Conservation (phyloP, 2,888 invertebrate genomes). For the Lysandra coridon region DNA sequence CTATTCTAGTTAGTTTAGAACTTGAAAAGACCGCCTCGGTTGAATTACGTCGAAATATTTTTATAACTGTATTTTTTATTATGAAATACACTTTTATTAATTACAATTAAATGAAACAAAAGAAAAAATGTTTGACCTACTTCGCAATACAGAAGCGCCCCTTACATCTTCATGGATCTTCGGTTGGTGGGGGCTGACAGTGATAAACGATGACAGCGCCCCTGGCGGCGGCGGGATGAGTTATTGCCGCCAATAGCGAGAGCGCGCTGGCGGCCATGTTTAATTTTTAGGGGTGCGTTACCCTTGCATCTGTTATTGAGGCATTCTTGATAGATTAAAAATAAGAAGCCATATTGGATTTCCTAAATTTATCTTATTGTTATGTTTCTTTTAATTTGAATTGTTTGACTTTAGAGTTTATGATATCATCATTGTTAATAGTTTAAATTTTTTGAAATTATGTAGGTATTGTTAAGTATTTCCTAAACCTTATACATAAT, state of each 20-base stretch:
- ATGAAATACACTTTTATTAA: too few species aligned
- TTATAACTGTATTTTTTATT: background rate
- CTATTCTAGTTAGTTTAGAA: background rate
- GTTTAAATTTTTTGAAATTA: too few species aligned
- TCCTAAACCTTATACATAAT: too few species aligned
- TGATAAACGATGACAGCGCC: slow-evolving; percentile 73
- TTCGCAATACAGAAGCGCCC: slow-evolving; percentile 41
- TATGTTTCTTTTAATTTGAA: slow-evolving; percentile 1
- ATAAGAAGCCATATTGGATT: slow-evolving; percentile 27
- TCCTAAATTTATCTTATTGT: background rate
- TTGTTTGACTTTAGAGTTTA: background rate
- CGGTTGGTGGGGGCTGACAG: slow-evolving; percentile 65
- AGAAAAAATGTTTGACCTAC: background rate
- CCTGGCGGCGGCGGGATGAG: slow-evolving; percentile 72
- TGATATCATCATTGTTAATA: background rate
- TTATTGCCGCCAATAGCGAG: slow-evolving; percentile 76
- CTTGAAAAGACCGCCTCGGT: background rate
- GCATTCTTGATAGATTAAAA: slow-evolving; percentile 31
- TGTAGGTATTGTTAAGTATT: too few species aligned
- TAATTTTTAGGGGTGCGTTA: slow-evolving; percentile 77
- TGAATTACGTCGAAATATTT: background rate
- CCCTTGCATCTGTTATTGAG: slow-evolving; percentile 63
- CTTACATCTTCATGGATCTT: slow-evolving; percentile 69
- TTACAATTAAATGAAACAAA: background rate
- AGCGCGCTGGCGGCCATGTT: slow-evolving; percentile 75